Conservation (phyloP, 2,797 vertebrate species). For the Luscinia megarhynchos region DNA sequence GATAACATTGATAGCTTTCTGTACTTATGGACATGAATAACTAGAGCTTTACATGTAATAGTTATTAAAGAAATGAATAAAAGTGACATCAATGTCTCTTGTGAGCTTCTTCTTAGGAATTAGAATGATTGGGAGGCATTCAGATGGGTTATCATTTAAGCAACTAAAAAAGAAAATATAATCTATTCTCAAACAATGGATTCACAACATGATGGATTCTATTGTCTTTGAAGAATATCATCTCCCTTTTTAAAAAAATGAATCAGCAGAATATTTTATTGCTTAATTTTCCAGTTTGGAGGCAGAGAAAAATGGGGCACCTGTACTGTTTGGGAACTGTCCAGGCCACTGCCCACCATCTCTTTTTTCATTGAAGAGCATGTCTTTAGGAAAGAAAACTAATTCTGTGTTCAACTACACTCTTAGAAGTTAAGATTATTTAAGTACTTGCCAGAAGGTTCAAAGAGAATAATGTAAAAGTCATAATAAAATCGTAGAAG, state of each 20-base stretch:
- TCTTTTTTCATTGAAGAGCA: background rate
- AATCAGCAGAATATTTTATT: background rate
- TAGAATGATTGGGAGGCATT: background rate
- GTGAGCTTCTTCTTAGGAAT: background rate
- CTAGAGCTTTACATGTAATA: background rate
- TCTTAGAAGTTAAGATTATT: background rate
- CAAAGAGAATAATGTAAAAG: background rate
- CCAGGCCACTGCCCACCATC: background rate
- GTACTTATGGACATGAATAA: background rate
- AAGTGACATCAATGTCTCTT: background rate
- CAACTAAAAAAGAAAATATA: background rate
- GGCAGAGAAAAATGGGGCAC: background rate
- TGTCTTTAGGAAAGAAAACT: background rate
- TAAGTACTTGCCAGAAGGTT: background rate
- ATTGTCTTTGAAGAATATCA: background rate
- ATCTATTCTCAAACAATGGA: background rate
- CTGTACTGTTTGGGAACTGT: background rate
- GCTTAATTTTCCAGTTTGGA: background rate
- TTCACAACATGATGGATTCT: background rate
- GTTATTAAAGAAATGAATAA: background rate
- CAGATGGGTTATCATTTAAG: background rate
- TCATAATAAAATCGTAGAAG: background rate
- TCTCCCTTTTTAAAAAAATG: background rate
- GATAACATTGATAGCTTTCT: background rate
- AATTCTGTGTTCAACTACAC: background rate